These are phyloP conservation scores for Dreissena rostriformis DNA, from an alignment of 1,140 invertebrate genomes.

Conservation along the genomic window DNA sequence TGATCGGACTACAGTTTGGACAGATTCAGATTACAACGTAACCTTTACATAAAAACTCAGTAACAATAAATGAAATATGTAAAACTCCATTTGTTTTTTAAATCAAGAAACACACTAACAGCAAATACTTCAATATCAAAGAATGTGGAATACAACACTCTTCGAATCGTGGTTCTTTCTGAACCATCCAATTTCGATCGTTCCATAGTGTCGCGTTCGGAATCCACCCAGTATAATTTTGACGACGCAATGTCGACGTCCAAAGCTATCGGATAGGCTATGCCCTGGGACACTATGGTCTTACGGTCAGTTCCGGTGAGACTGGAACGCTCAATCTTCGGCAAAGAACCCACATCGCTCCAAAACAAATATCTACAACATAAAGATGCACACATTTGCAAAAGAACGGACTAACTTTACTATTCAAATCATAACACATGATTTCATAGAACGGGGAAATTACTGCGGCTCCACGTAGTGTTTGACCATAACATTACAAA, in stretches of 20 bases:
- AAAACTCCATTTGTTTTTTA: too few relatives aligned
- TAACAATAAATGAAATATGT: too few relatives aligned
- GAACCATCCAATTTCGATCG: slow-evolving; percentile 10
- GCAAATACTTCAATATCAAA: slow-evolving; percentile 30
- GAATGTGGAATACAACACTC: neutral
- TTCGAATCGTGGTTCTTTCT: neutral
- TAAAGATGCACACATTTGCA: neutral
- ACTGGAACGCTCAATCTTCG: slow-evolving; percentile 28
- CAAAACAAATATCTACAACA: slow-evolving; percentile 31
- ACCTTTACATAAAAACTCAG: too few relatives aligned
- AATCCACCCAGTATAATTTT: slow-evolving; percentile 9
- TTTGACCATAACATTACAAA: too few relatives aligned
- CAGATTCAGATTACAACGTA: too few relatives aligned
- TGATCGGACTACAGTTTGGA: too few relatives aligned
- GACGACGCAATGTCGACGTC: neutral
- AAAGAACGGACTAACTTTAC: too few relatives aligned
- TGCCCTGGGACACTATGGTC: slow-evolving; percentile 16
- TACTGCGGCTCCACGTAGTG: too few relatives aligned
- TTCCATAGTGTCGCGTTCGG: slow-evolving; percentile 19
- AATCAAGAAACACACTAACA: neutral
- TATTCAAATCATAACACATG: too few relatives aligned
- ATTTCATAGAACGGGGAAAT: too few relatives aligned
- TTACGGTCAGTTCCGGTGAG: slow-evolving; percentile 1
- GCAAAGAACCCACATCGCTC: slow-evolving; percentile 12
- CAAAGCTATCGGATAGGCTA: neutral